A percentile compares a stretch with the other conserved stretches of the same genome.
phyloP scores from a whole-genome alignment of 2,113 vertebrate genomes.

The Paradoxurus hermaphroditus region DNA sequence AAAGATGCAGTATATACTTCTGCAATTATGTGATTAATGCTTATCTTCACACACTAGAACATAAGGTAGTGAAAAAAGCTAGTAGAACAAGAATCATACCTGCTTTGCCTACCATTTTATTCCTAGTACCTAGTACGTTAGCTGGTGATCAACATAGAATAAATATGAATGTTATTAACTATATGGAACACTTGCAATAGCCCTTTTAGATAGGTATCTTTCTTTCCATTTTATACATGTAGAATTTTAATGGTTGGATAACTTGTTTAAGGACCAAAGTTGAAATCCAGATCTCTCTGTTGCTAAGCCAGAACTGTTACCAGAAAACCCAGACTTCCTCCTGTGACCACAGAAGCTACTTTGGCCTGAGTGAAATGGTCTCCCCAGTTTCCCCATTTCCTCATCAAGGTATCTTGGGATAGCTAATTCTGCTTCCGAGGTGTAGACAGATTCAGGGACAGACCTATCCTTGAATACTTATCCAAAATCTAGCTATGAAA shows the following conservation, averaged over 20 bases:
- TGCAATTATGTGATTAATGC: not conserved
- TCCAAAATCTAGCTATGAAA: not conserved
- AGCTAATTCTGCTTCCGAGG: not conserved
- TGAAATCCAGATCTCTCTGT: not conserved
- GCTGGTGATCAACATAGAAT: not conserved
- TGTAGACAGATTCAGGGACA: not conserved
- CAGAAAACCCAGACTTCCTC: not conserved
- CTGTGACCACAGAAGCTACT: not conserved
- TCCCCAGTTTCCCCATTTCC: not conserved
- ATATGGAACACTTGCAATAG: not conserved
- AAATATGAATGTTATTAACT: constrained; percentile 6
- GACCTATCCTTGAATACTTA: not conserved
- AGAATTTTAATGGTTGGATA: not conserved
- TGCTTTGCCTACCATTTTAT: not conserved
- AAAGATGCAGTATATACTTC: not conserved
- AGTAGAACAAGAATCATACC: not conserved
- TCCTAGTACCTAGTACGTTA: not conserved
- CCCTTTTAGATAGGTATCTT: not conserved
- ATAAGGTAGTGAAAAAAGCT: not conserved
- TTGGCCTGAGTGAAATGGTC: not conserved
- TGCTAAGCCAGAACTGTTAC: not conserved
- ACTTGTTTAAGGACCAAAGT: not conserved
- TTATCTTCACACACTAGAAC: not conserved
- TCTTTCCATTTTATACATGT: not conserved
- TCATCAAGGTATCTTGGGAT: not conserved